These are phyloP conservation scores for Adelognathus sp. DNA, from an alignment of 2,888 invertebrate species.

Conservation along the genomic window DNA sequence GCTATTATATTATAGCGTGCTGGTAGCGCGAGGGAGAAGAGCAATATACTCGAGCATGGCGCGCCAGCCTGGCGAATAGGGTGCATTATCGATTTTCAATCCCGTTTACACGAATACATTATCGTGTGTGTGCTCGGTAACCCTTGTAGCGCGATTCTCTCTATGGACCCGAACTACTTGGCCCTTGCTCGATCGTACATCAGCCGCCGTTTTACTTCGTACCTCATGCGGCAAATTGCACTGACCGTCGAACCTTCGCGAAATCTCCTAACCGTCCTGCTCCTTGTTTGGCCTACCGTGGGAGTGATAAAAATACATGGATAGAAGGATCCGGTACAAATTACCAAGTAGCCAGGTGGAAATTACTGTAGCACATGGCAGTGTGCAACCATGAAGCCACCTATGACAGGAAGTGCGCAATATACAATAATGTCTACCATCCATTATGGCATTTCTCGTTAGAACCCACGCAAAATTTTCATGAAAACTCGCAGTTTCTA, in stretches of 20 bases:
- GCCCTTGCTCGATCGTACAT: background rate
- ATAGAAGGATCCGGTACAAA: no score
- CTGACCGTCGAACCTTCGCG: constrained; percentile 3
- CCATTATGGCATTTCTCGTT: no score
- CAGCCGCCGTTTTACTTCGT: background rate
- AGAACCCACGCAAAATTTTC: no score
- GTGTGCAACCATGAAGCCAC: no score
- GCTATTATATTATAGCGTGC: constrained; percentile 29
- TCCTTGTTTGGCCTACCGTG: background rate
- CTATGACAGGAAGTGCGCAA: no score
- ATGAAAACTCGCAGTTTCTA: no score
- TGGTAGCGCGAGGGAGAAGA: background rate
- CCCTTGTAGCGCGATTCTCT: constrained; percentile 14
- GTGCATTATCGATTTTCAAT: constrained; percentile 62
- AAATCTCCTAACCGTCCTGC: constrained; percentile 24
- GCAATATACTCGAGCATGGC: constrained; percentile 43
- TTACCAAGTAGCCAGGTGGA: no score
- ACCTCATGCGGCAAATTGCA: constrained; percentile 38
- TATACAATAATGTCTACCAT: no score
- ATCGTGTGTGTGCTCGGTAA: constrained; percentile 31
- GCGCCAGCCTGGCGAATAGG: constrained; percentile 46
- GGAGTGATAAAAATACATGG: constrained; percentile 1
- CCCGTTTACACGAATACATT: constrained; percentile 58
- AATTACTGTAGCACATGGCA: no score
- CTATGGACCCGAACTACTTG: background rate